phyloP scores from a whole-genome alignment of 2,797 vertebrate species.

The Chloroceryle amazona region DNA sequence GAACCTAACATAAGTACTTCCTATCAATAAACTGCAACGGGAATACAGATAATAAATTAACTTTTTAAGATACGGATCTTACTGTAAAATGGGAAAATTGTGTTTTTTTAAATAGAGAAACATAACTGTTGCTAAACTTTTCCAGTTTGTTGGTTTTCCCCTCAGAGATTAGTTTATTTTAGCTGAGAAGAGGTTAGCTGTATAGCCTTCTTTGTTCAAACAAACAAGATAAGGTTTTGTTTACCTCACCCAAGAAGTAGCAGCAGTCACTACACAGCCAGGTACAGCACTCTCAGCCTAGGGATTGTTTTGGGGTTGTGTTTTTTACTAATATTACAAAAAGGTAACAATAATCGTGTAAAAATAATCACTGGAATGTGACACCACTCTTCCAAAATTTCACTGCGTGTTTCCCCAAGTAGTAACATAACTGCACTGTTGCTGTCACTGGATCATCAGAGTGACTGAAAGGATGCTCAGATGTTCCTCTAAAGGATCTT shows the following conservation, averaged over 20 bases:
- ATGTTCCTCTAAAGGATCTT: neutral
- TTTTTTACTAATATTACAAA: neutral
- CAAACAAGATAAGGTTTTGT: neutral
- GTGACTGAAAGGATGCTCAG: neutral
- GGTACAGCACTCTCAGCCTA: neutral
- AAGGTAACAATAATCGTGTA: neutral
- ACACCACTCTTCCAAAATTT: neutral
- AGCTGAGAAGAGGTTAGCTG: neutral
- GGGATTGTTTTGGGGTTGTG: too few species aligned
- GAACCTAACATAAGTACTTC: neutral
- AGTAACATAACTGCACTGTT: neutral
- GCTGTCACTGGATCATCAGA: neutral
- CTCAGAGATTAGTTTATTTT: neutral
- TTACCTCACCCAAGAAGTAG: constrained; percentile 15
- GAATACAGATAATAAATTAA: neutral
- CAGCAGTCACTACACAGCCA: neutral
- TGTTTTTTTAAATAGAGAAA: too few species aligned
- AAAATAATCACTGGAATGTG: neutral
- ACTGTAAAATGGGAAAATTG: neutral
- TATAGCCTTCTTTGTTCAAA: neutral
- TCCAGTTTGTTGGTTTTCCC: neutral
- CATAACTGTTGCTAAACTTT: neutral
- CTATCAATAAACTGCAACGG: neutral
- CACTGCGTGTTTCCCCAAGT: neutral
- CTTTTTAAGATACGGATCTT: neutral